phyloP scores from a whole-genome alignment of 2,797 vertebrate species.

The Gymnocypris eckloni region DNA sequence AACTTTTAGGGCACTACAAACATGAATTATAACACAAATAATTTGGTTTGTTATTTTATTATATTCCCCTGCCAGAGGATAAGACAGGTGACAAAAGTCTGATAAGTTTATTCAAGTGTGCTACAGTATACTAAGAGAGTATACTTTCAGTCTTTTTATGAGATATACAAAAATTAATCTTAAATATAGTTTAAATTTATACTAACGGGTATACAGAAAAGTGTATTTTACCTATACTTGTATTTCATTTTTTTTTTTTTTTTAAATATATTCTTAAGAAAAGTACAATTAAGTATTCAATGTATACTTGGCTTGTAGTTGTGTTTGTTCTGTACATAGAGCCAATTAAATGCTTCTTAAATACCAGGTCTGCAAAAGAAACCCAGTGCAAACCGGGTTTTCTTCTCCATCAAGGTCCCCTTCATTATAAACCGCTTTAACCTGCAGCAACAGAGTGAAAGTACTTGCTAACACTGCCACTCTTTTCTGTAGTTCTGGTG shows the following conservation, averaged over 20 bases:
- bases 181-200: no score
- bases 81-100: no score
- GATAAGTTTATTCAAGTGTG: neutral
- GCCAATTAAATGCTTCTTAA: neutral
- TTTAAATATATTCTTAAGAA: no score
- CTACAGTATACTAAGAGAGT: no score
- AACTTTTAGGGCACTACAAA: neutral
- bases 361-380: neutral
- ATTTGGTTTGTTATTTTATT: neutral
- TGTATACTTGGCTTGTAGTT: no score
- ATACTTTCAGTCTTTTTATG: no score
- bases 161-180: no score
- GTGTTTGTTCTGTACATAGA: neutral
- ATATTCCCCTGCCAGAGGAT: neutral
- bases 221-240: no score
- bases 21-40: neutral
- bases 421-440: no score
- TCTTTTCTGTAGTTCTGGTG: neutral
- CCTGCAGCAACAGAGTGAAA: neutral
- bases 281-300: no score
- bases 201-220: no score
- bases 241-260: no score
- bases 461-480: neutral
- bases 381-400: neutral
- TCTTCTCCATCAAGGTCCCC: neutral